Evolutionary conservation across 2,888 invertebrate genomes (phyloP).

Genomic region (Oegoconia quadripuncta): DNA sequence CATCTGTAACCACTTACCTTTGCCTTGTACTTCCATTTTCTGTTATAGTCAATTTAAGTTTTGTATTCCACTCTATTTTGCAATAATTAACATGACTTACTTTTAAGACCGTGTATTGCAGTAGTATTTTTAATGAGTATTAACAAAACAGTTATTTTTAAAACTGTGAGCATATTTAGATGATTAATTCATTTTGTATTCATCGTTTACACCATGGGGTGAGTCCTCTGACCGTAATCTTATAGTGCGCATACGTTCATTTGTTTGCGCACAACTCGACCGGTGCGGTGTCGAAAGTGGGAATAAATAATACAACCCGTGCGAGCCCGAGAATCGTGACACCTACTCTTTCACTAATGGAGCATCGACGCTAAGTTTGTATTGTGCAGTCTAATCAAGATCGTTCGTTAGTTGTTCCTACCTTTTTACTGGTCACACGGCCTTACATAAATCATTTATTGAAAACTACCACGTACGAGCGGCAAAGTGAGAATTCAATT

Average conservation of each 20-base stretch:
- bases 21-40: too few species aligned
- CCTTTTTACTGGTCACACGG: slow-evolving; percentile 55
- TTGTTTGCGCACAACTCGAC: slow-evolving; percentile 50
- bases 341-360: slow-evolving; percentile 73
- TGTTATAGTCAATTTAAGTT: too few species aligned
- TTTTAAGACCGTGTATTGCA: too few species aligned
- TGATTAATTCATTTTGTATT: too few species aligned
- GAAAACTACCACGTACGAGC: slow-evolving; percentile 21
- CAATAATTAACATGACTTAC: too few species aligned
- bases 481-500: slow-evolving; percentile 7
- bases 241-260: slow-evolving; percentile 31
- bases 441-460: slow-evolving; percentile 23
- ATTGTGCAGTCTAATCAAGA: slow-evolving; percentile 68
- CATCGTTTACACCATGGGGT: too few species aligned
- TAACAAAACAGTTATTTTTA: too few species aligned
- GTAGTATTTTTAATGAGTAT: too few species aligned
- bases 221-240: neutral
- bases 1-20: too few species aligned
- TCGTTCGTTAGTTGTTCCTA: slow-evolving; percentile 55
- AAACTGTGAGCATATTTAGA: too few species aligned
- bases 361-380: slow-evolving; percentile 56
- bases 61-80: too few species aligned
- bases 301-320: slow-evolving; percentile 71
- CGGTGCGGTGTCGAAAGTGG: slow-evolving; percentile 46
- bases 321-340: slow-evolving; percentile 65